Evolutionary conservation across 2,888 invertebrate species (phyloP).

Genomic region (Sarcophaga rosellei): DNA sequence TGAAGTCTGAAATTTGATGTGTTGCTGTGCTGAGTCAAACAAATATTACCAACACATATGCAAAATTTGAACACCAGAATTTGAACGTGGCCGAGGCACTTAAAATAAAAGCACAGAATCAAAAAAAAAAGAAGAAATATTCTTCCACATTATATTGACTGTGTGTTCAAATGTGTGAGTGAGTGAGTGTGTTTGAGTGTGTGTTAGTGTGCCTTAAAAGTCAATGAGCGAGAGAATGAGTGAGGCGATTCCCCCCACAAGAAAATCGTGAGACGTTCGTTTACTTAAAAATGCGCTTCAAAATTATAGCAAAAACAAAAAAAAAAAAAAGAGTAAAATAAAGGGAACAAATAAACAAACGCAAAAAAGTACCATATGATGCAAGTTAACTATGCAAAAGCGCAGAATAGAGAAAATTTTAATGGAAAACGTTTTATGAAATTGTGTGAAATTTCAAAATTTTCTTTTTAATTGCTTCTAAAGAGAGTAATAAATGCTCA

Average conservation of each 20-base stretch:
- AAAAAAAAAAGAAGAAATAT: slow-evolving; percentile 71
- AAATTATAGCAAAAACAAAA: slow-evolving; percentile 27
- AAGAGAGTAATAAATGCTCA: slow-evolving; percentile 58
- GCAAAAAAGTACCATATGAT: slow-evolving; percentile 40
- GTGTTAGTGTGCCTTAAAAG: background rate
- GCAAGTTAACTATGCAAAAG: slow-evolving; percentile 56
- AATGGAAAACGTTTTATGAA: slow-evolving; percentile 44
- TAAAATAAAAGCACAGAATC: slow-evolving; percentile 69
- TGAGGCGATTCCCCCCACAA: slow-evolving; percentile 54
- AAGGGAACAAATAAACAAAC: background rate
- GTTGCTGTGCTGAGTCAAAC: no score
- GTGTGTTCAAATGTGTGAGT: slow-evolving; percentile 18
- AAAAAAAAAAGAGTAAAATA: slow-evolving; percentile 17
- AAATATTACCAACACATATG: no score
- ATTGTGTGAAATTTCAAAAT: slow-evolving; percentile 45
- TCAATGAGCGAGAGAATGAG: background rate
- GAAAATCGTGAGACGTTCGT: slow-evolving; percentile 62
- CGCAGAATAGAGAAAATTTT: slow-evolving; percentile 47
- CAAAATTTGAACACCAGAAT: no score
- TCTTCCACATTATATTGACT: slow-evolving; percentile 73
- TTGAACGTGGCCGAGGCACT: no score
- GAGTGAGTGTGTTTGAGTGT: background rate
- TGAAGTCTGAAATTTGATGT: no score
- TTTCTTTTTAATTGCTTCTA: slow-evolving; percentile 59
- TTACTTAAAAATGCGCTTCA: slow-evolving; percentile 60